Percentiles rank a stretch among this genome's conserved stretches.
These are phyloP conservation scores for Aspidoscelis tigris DNA, from an alignment of 2,113 vertebrate genomes.

Conservation along the genomic window DNA sequence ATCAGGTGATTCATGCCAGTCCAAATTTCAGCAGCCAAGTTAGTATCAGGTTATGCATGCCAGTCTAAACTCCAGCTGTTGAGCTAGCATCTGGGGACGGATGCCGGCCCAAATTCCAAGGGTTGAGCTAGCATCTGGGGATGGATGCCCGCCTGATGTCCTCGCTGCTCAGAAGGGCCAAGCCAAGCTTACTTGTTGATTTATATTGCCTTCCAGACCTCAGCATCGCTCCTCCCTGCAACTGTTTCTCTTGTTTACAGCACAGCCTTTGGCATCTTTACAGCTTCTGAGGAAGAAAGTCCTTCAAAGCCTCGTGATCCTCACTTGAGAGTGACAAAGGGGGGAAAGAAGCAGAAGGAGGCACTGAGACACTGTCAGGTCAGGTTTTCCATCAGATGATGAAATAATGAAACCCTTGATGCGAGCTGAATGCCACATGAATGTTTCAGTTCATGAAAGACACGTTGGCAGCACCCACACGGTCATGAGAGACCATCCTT, in stretches of 20 bases:
- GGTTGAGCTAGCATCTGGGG: too few species aligned
- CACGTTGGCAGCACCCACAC: constrained; percentile 26
- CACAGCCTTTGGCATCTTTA: neutral
- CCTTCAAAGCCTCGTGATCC: neutral
- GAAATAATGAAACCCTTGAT: constrained; percentile 36
- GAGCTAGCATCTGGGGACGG: too few species aligned
- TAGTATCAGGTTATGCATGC: too few species aligned
- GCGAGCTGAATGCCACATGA: constrained; percentile 24
- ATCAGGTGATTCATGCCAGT: too few species aligned
- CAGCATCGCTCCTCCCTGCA: neutral
- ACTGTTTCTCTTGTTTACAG: neutral
- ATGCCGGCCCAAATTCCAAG: too few species aligned
- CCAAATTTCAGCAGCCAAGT: too few species aligned
- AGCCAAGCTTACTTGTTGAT: too few species aligned
- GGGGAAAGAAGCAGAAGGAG: neutral
- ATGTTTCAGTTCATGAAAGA: constrained; percentile 43
- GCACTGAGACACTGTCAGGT: neutral
- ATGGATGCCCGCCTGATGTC: too few species aligned
- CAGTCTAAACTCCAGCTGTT: too few species aligned
- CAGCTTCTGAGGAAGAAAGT: neutral
- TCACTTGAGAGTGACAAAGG: constrained; percentile 7
- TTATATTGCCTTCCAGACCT: neutral
- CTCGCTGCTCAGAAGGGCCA: too few species aligned
- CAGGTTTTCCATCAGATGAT: neutral
- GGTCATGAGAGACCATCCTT: too few species aligned